Percentiles rank a stretch among this genome's conserved stretches.
These are phyloP conservation scores for Saxicola maurus DNA, from an alignment of 2,797 vertebrate genomes.

Conservation along the genomic window DNA sequence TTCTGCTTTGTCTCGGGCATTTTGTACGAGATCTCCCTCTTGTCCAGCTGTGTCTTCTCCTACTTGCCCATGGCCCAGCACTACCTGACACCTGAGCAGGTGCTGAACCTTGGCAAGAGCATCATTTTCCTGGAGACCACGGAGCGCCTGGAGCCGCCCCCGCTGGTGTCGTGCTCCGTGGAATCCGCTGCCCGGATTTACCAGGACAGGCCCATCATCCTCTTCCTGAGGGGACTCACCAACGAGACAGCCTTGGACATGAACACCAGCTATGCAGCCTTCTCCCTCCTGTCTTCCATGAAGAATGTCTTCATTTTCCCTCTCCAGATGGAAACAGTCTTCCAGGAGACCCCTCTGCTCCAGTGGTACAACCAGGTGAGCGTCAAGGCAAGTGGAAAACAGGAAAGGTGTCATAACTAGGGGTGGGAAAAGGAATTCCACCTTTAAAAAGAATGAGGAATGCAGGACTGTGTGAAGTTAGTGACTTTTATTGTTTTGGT, in stretches of 20 bases:
- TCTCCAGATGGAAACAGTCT: constrained; percentile 67
- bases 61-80: constrained; percentile 41
- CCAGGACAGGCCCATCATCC: constrained; percentile 49
- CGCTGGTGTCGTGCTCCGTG: constrained; percentile 70
- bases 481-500: neutral
- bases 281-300: constrained; percentile 68
- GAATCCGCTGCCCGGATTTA: constrained; percentile 75
- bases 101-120: constrained; percentile 50
- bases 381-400: rapidly evolving
- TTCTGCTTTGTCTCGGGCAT: constrained; percentile 59
- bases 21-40: constrained; percentile 63
- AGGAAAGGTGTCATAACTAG: neutral
- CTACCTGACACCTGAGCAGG: constrained; percentile 46
- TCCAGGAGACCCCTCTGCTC: constrained; percentile 72
- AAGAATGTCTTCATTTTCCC: constrained; percentile 75
- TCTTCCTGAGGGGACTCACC: constrained; percentile 71
- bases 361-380: constrained; percentile 72
- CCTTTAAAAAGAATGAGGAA: neutral
- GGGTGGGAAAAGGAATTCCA: rapidly evolving
- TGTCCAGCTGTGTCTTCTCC: constrained; percentile 54
- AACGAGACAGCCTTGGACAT: neutral
- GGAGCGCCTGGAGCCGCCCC: constrained; percentile 53
- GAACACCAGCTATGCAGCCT: constrained; percentile 35
- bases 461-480: neutral
- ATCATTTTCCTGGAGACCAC: constrained; percentile 76